Evolutionary conservation across 2,888 invertebrate species (phyloP).

Genomic region (Oscheius onirici): DNA sequence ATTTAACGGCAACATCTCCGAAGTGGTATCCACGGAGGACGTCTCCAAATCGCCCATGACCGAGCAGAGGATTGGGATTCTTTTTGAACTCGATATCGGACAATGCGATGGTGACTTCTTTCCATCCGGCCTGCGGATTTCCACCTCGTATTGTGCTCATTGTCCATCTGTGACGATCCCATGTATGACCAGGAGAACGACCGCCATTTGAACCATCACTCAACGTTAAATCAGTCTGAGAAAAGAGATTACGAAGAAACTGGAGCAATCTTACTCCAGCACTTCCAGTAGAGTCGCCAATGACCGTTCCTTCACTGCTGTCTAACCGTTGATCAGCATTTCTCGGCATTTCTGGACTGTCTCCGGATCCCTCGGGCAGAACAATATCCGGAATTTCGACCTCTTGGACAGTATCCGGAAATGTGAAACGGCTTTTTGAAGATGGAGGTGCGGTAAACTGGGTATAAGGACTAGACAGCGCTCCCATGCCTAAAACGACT

Average conservation of each 20-base stretch:
- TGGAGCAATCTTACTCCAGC: slow-evolving; percentile 28
- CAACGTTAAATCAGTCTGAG: slow-evolving; percentile 17
- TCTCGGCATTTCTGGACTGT: slow-evolving; percentile 4
- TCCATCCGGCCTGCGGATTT: slow-evolving; percentile 58
- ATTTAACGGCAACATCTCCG: slow-evolving; percentile 90
- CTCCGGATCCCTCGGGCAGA: slow-evolving; percentile 29
- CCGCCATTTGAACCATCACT: slow-evolving; percentile 30
- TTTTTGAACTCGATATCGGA: slow-evolving; percentile 55
- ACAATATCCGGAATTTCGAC: slow-evolving; percentile 51
- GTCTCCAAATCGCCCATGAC: slow-evolving; percentile 69
- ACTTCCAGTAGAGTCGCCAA: slow-evolving; percentile 39
- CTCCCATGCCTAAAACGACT: slow-evolving; percentile 19
- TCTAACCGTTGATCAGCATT: slow-evolving; percentile 18
- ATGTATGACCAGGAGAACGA: slow-evolving; percentile 43
- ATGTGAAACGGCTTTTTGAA: slow-evolving; percentile 48
- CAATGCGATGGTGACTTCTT: slow-evolving; percentile 60
- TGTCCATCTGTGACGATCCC: slow-evolving; percentile 58
- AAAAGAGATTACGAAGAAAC: too few relatives aligned
- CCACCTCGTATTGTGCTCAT: slow-evolving; percentile 57
- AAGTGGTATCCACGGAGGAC: slow-evolving; percentile 80
- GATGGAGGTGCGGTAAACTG: slow-evolving; percentile 46
- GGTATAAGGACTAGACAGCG: slow-evolving; percentile 37
- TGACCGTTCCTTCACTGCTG: slow-evolving; percentile 34
- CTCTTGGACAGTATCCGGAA: slow-evolving; percentile 54
- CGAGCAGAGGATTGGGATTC: slow-evolving; percentile 55